These are phyloP conservation scores for Aplysina aerophoba DNA, from an alignment of 37 sponge, comb jelly and placozoan genomes.

Conservation along the genomic window DNA sequence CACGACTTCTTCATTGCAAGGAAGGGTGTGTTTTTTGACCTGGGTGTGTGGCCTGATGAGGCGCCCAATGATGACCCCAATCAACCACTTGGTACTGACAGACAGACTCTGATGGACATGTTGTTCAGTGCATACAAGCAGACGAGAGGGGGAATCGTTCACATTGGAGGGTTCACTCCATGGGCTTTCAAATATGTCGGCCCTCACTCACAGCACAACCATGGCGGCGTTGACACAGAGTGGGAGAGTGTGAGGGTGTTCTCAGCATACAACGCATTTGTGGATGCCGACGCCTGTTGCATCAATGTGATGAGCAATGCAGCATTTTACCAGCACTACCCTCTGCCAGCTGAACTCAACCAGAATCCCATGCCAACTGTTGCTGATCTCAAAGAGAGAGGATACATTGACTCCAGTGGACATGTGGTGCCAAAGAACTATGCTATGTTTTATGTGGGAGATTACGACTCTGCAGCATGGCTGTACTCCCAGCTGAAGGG, in stretches of 20 bases:
- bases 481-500: conserved; percentile 37
- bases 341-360: background rate
- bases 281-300: conserved; percentile 34
- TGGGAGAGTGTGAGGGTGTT: conserved; percentile 33
- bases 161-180: conserved; percentile 31
- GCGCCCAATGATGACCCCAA: conserved; percentile 21
- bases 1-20: conserved; percentile 25
- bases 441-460: conserved; percentile 19
- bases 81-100: conserved; percentile 26
- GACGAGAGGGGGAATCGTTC: conserved; percentile 1
- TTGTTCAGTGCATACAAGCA: conserved; percentile 16
- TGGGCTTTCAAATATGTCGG: conserved; percentile 26
- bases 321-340: conserved; percentile 26
- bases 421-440: conserved; percentile 33
- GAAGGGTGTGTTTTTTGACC: conserved; percentile 28
- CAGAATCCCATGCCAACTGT: conserved; percentile 19
- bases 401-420: conserved; percentile 15
- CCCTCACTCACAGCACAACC: conserved; percentile 16
- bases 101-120: background rate
- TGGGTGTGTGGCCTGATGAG: conserved; percentile 22
- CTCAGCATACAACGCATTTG: conserved; percentile 14
- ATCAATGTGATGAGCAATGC: conserved; percentile 26
- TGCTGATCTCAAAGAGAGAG: background rate
- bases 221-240: conserved; percentile 29
- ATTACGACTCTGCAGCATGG: conserved; percentile 32